These are phyloP conservation scores for Sciurus vulgaris DNA, from an alignment of 2,797 vertebrate genomes.

Conservation along the genomic window DNA sequence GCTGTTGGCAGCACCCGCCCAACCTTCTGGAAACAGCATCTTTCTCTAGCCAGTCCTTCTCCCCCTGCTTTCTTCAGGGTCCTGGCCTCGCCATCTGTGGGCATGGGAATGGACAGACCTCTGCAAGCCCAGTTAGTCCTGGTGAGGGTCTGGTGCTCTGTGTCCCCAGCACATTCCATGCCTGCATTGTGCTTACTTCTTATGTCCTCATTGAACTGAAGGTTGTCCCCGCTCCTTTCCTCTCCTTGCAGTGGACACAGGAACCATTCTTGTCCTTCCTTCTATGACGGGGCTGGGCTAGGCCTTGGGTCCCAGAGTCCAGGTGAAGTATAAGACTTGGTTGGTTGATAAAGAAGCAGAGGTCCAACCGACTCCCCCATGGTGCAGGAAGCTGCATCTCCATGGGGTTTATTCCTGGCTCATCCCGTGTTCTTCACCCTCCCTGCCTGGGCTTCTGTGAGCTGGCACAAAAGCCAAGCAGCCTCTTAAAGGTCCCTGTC, in stretches of 20 bases:
- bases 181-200: neutral
- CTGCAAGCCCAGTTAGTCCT: neutral
- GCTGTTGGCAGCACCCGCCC: conserved; percentile 61
- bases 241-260: neutral
- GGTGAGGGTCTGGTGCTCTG: neutral
- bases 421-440: neutral
- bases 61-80: neutral
- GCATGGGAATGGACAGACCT: neutral
- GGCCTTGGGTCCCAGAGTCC: neutral
- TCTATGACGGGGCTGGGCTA: neutral
- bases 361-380: neutral
- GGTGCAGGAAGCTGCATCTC: neutral
- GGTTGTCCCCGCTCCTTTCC: neutral
- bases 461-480: neutral
- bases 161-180: neutral
- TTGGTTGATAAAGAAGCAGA: neutral
- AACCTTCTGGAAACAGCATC: conserved; percentile 70
- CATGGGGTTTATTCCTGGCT: neutral
- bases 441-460: neutral
- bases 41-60: neutral
- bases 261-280: neutral
- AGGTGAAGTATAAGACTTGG: neutral
- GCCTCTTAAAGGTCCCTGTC: neutral
- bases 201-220: neutral
- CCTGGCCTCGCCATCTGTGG: neutral